Evolutionary conservation across 2,113 vertebrate species (phyloP), one percentile per base, ranked within the genome.

Genomic region (Misgurnus anguillicaudatus): DNA sequence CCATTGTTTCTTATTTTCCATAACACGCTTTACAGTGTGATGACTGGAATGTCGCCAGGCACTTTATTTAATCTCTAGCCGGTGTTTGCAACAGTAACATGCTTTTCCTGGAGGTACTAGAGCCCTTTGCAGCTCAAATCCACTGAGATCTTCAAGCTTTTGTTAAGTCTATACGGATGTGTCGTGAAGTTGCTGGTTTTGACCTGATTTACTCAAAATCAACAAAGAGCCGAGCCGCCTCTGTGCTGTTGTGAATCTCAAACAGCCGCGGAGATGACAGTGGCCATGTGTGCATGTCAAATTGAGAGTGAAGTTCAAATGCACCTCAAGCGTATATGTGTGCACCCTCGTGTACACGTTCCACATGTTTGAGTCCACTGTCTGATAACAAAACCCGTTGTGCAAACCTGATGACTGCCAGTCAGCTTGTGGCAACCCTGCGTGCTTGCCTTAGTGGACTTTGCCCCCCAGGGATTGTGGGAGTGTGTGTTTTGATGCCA

Each of bases 401-500:
- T 11, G 39, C 72, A 64, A 31, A 75, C 57, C 73, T 45, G 74
- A 68, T 88, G 87, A 88, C 88, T 91, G 89, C 85, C 90, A 89
- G 88, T 91, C 90, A 91, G 80, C 38, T 64, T 45, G 75, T 48
- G 64, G 7, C 55, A 16, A 77, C 47, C 62, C 11, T 14, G 45
- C 42, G 57, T 47, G 45, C 47, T 42, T 57, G 64, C 38, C 67
- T 42, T 64, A 45, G 61, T 55, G 55, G 17, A 82, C 77, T 80
- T 75, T 82, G 83, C 89, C 85, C 86, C 86, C 81, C 77, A 89
- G 89, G 87, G 91, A 87, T 87, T 87, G 83, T 89, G 82, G 82
- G 81, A 62, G 72, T 64, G 10, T 64, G 61, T 65, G 74, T 53
- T 64, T 63, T 39, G 74, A 61, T 75, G 58, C 19, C 21, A 24